Evolutionary conservation across 2,797 vertebrate genomes (phyloP).

Genomic region (Urosaurus nigricauda): DNA sequence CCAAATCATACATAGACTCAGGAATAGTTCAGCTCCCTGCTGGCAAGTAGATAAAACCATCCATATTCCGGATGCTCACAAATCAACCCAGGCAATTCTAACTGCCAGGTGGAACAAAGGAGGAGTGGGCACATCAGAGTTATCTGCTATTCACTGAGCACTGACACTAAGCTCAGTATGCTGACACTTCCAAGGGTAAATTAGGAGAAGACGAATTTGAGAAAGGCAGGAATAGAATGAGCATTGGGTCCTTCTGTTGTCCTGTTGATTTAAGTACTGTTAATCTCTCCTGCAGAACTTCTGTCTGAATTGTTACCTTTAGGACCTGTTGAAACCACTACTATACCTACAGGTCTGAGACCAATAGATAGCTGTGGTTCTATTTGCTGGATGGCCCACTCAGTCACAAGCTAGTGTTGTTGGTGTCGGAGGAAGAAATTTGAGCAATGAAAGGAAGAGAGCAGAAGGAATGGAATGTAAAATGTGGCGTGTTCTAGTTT

Average conservation of each 20-base stretch:
- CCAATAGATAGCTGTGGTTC: conserved; percentile 9
- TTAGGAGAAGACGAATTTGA: not conserved
- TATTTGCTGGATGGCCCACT: conserved; percentile 41
- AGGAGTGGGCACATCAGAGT: not conserved
- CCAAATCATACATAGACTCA: not conserved
- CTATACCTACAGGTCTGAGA: too few species aligned
- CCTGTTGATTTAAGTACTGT: not conserved
- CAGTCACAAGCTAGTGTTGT: conserved; percentile 45
- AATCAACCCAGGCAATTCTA: not conserved
- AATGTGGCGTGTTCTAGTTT: conserved; percentile 45
- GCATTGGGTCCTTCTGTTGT: too few species aligned
- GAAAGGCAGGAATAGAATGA: not conserved
- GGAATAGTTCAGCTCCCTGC: not conserved
- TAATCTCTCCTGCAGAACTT: not conserved
- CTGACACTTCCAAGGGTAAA: not conserved
- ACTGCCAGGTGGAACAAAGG: not conserved
- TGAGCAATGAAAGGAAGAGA: conserved; percentile 61
- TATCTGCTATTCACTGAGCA: too few species aligned
- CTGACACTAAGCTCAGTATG: not conserved
- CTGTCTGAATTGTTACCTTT: not conserved
- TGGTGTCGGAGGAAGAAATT: conserved; percentile 72
- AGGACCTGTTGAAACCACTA: not conserved
- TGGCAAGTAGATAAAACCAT: not conserved
- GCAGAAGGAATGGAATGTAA: conserved; percentile 68
- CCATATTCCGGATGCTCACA: not conserved